These are phyloP conservation scores for Zaprionus camerounensis DNA, from an alignment of 1,140 invertebrate genomes.

Conservation along the genomic window DNA sequence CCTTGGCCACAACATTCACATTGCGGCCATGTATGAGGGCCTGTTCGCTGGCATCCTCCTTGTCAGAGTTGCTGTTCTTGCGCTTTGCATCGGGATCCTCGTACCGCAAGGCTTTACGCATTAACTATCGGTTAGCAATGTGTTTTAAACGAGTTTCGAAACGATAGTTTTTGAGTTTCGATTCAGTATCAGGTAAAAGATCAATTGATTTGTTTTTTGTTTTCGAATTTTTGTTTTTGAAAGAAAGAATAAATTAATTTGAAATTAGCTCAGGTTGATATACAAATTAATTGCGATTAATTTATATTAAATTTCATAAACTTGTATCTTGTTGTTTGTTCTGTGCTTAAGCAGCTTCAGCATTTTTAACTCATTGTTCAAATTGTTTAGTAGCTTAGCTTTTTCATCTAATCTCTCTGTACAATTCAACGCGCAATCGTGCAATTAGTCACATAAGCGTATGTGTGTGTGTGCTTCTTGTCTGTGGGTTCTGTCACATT, in stretches of 20 bases:
- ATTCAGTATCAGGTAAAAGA: conserved; percentile 11
- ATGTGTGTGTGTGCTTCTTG: conserved; percentile 21
- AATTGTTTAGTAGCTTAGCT: conserved; percentile 48
- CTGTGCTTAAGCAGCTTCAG: conserved; percentile 35
- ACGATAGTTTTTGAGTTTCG: conserved; percentile 3
- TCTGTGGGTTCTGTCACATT: not conserved
- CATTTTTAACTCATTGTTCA: conserved; percentile 33
- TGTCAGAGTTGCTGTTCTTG: conserved; percentile 83
- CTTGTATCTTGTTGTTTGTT: conserved; percentile 27
- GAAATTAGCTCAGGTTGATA: conserved; percentile 59
- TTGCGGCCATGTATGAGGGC: conserved; percentile 57
- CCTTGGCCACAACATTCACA: conserved; percentile 12
- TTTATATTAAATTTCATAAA: conserved; percentile 48
- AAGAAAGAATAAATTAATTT: conserved; percentile 80
- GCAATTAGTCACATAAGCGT: conserved; percentile 74
- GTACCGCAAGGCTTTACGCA: conserved; percentile 65
- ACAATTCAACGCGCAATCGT: conserved; percentile 53
- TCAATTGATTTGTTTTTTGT: conserved; percentile 26
- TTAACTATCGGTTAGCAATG: conserved; percentile 51
- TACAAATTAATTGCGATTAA: conserved; percentile 43
- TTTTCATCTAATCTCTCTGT: conserved; percentile 35
- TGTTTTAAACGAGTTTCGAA: conserved; percentile 20
- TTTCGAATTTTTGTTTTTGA: conserved; percentile 24
- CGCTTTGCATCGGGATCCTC: conserved; percentile 73
- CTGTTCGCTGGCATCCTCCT: conserved; percentile 74